A percentile compares a stretch with the other conserved stretches of the same genome.
Conservation (phyloP, 2,113 vertebrate species). For the Phrynosoma blainvillii region DNA sequence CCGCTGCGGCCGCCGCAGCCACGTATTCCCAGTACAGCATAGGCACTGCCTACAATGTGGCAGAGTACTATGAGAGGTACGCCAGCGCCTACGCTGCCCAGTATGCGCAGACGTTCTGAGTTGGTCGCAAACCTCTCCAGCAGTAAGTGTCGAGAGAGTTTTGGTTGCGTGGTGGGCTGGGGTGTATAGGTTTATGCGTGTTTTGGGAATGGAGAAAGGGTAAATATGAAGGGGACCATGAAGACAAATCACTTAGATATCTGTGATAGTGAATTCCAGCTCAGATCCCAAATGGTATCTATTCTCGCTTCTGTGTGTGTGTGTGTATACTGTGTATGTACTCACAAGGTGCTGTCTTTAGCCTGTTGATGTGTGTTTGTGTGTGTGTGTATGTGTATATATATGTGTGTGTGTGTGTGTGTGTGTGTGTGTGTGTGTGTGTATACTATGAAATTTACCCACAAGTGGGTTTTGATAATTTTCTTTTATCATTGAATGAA, state of each 20-base stretch:
- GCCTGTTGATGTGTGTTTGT: neutral
- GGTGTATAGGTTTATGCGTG: neutral
- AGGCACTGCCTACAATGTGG: constrained; percentile 69
- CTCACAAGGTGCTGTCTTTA: neutral
- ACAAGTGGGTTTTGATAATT: no score
- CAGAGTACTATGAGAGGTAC: constrained; percentile 74
- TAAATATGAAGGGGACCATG: no score
- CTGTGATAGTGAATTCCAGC: no score
- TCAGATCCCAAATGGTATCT: no score
- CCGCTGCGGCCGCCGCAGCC: constrained; percentile 37
- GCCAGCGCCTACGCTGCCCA: constrained; percentile 67
- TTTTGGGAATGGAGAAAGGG: no score
- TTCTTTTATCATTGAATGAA: no score
- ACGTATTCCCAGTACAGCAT: constrained; percentile 68
- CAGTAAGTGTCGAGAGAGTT: neutral
- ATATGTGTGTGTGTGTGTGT: no score
- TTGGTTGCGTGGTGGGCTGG: neutral
- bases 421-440: no score
- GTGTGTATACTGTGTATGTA: neutral
- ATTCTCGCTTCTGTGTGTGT: neutral
- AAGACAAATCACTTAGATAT: no score
- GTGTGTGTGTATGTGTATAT: neutral
- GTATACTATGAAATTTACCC: no score
- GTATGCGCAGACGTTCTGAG: constrained; percentile 57
- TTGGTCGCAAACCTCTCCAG: neutral